Base-by-base conservation (phyloP, 1,140 invertebrate species). In the Pentalonia nigronervosa region DNA sequence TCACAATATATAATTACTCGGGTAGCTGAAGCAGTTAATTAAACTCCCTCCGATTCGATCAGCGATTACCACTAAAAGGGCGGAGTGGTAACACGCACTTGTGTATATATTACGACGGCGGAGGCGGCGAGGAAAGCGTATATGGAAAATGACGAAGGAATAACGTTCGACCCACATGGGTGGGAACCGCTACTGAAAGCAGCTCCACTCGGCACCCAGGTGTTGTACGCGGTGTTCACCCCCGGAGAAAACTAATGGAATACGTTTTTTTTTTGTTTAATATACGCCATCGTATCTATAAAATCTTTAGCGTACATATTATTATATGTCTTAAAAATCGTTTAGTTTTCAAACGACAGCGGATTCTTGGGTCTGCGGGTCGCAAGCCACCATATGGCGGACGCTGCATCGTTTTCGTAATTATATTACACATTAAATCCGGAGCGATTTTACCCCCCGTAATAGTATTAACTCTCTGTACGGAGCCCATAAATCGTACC, bases 141-240 rank as follows among this genome's bases (percentile, higher is more conserved):
- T 86, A 86, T 86, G 83, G 23, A 86, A 86, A 86, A 45, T 45
- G 9, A 86, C 45, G 21, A 45, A 41, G 83, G 45, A 86, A 76
- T 76, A 76, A 25, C 83, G 83, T 86, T 45, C 83, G 3, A 41
- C 83, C 83, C 83, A 86, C 36, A 53, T 76, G 83, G 83, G 83
- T 41, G 83, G 83, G 36, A 45, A 86, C 36, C 83, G 83, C 83
- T 86, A 86, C 83, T 45, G 25, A 1, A 41, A 76, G 11, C 21
- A 67, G n/a, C 4, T n/a, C 60, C 60, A 76, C 83, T 21, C 81
- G 41, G 83, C 23, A 86, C 20, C 36, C 83, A 45, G 83, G 60
- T 45, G 83, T 45, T n/a, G 60, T 76, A 14, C n/a, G 30, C 48
- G 20, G 50, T 30, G n/a, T 76, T 76, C 60, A n/a, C 41, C 23